Evolutionary conservation across 2,797 vertebrate genomes (phyloP).

Genomic region (Parauchenoglanis punctatus): DNA sequence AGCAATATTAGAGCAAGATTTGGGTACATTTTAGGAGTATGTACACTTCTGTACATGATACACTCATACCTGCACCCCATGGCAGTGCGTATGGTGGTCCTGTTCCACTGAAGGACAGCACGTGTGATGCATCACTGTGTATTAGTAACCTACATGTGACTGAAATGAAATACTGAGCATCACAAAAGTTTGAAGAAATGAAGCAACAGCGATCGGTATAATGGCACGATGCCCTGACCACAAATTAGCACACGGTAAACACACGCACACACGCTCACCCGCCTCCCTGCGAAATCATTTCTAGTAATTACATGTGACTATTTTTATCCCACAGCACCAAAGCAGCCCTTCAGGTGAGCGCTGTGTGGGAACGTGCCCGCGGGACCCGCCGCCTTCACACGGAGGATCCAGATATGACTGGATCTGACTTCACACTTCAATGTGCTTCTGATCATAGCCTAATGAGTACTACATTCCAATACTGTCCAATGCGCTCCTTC

Average conservation of each 20-base stretch:
- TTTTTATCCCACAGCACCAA: conserved; percentile 39
- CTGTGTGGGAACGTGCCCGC: conserved; percentile 29
- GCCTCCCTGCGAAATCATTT: conserved; percentile 37
- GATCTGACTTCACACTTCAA: background rate
- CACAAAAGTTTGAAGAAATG: conserved; percentile 23
- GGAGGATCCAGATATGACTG: conserved; percentile 1
- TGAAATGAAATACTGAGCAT: conserved; percentile 4
- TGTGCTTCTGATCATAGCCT: too few relatives aligned
- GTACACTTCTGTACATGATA: background rate
- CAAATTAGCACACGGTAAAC: conserved; percentile 48
- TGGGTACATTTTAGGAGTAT: background rate
- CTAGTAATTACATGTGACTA: conserved; percentile 52
- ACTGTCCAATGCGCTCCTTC: background rate
- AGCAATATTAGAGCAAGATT: background rate
- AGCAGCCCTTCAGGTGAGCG: conserved; percentile 12
- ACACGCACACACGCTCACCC: conserved; percentile 1
- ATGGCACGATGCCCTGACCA: conserved; percentile 51
- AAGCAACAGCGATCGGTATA: conserved; percentile 16
- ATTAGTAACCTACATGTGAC: background rate
- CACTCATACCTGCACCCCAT: background rate
- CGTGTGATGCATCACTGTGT: background rate
- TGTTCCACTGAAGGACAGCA: too few relatives aligned
- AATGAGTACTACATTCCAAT: background rate
- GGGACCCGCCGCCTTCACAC: conserved; percentile 11
- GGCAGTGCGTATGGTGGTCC: background rate